A percentile compares a stretch with the other conserved stretches of the same genome.
phyloP scores from a whole-genome alignment of 2,113 vertebrate genomes.

The Litocranius walleri region DNA sequence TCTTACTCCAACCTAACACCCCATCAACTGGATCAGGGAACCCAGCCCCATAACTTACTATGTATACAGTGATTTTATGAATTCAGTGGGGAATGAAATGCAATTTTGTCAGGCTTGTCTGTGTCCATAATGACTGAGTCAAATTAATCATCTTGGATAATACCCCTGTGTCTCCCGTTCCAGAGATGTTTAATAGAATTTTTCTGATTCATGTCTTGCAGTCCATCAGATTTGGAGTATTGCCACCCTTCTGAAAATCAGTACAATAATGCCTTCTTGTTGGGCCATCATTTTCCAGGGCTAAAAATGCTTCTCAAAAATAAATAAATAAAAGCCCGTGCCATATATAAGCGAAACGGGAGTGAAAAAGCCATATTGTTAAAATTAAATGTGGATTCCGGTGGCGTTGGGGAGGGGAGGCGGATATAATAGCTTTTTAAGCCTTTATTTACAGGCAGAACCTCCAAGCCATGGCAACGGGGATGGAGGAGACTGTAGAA shows the following conservation, averaged over 20 bases:
- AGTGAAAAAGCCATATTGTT: constrained; percentile 75
- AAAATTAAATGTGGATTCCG: constrained; percentile 70
- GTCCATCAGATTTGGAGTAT: constrained; percentile 91
- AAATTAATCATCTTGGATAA: constrained; percentile 98
- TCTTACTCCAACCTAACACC: constrained; percentile 72
- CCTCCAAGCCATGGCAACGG: not conserved
- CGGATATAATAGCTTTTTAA: constrained; percentile 46
- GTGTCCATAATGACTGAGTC: constrained; percentile 95
- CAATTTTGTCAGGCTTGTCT: constrained; percentile 94
- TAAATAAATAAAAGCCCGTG: constrained; percentile 12
- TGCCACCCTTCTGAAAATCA: constrained; percentile 92
- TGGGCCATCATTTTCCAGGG: constrained; percentile 89
- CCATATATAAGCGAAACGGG: constrained; percentile 72
- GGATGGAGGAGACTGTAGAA: constrained; percentile 16
- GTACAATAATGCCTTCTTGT: constrained; percentile 93
- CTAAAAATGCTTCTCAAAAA: constrained; percentile 79
- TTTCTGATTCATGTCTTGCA: constrained; percentile 93
- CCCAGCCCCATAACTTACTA: constrained; percentile 72
- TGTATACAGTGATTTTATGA: constrained; percentile 78
- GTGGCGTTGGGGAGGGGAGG: not conserved
- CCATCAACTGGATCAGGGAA: constrained; percentile 70
- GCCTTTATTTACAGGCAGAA: constrained; percentile 69
- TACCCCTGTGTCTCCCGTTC: constrained; percentile 93
- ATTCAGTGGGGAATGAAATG: constrained; percentile 93
- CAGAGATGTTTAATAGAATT: constrained; percentile 97